phyloP scores from a whole-genome alignment of 1,140 invertebrate species.

The Pygmarrhopalites habei region DNA sequence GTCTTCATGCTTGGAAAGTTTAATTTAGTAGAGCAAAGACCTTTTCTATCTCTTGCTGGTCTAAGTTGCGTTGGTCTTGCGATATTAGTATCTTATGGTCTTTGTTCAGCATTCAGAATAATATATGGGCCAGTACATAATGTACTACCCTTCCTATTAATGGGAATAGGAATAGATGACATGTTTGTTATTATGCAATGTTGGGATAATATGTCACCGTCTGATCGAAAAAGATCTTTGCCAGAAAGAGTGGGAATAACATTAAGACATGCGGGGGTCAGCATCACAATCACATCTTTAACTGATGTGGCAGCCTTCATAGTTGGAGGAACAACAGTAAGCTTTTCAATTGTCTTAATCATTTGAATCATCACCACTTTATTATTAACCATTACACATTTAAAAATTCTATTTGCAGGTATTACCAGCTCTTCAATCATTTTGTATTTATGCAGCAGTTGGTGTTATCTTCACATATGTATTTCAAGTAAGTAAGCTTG shows the following conservation, averaged over 20 bases:
- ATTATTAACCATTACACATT: too few species aligned
- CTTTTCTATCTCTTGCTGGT: slow-evolving; percentile 57
- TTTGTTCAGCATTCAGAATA: slow-evolving; percentile 64
- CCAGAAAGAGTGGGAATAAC: slow-evolving; percentile 57
- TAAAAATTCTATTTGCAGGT: slow-evolving; percentile 55
- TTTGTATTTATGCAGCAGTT: slow-evolving; percentile 64
- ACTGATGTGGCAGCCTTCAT: slow-evolving; percentile 70
- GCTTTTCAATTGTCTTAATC: background rate
- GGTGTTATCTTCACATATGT: slow-evolving; percentile 65
- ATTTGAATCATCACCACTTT: too few species aligned
- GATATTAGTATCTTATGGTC: slow-evolving; percentile 61
- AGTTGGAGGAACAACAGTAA: slow-evolving; percentile 35
- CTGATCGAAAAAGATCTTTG: slow-evolving; percentile 42
- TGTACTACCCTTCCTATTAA: slow-evolving; percentile 69
- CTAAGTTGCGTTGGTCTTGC: slow-evolving; percentile 66
- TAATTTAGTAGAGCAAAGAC: slow-evolving; percentile 63
- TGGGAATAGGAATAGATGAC: slow-evolving; percentile 67
- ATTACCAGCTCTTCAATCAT: slow-evolving; percentile 63
- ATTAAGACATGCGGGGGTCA: slow-evolving; percentile 69
- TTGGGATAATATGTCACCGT: slow-evolving; percentile 37
- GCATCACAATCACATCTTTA: slow-evolving; percentile 72
- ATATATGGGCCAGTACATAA: slow-evolving; percentile 74
- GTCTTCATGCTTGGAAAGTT: slow-evolving; percentile 63
- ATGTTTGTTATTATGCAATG: slow-evolving; percentile 70
- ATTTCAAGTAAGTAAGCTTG: slow-evolving; percentile 47